Evolutionary conservation across 2,888 invertebrate genomes (phyloP).

Genomic region (Eupsilia transversa): DNA sequence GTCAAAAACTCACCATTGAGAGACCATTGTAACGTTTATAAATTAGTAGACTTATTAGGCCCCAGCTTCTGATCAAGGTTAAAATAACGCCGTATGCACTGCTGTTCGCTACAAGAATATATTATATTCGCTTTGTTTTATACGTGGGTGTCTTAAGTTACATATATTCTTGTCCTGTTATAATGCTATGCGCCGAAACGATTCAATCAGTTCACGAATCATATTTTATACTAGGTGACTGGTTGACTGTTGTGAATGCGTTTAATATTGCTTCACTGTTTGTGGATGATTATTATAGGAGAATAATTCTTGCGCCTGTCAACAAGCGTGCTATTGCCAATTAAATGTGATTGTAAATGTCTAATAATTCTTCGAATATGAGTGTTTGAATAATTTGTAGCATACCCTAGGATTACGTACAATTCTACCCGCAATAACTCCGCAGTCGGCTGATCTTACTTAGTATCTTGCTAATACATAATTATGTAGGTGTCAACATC

Average conservation of each 20-base stretch:
- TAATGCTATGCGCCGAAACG: slow-evolving; percentile 47
- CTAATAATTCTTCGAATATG: slow-evolving; percentile 1
- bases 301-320: slow-evolving; percentile 40
- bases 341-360: slow-evolving; percentile 14
- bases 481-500: too few relatives aligned
- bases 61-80: slow-evolving; percentile 9
- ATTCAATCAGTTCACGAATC: slow-evolving; percentile 51
- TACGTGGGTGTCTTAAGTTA: slow-evolving; percentile 54
- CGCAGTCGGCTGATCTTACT: neutral
- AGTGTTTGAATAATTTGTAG: slow-evolving; percentile 7
- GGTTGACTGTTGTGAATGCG: slow-evolving; percentile 30
- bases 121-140: slow-evolving; percentile 33
- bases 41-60: too few relatives aligned
- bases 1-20: too few relatives aligned
- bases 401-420: neutral
- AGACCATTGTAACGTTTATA: too few relatives aligned
- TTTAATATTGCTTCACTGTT: slow-evolving; percentile 29
- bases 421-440: neutral
- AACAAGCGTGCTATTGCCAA: slow-evolving; percentile 15
- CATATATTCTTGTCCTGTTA: slow-evolving; percentile 50
- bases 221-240: slow-evolving; percentile 48
- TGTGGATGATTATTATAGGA: slow-evolving; percentile 22
- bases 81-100: neutral
- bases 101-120: slow-evolving; percentile 19
- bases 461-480: too few relatives aligned